Conservation (phyloP, 2,888 invertebrate genomes). For the Tetragonula carbonaria region DNA sequence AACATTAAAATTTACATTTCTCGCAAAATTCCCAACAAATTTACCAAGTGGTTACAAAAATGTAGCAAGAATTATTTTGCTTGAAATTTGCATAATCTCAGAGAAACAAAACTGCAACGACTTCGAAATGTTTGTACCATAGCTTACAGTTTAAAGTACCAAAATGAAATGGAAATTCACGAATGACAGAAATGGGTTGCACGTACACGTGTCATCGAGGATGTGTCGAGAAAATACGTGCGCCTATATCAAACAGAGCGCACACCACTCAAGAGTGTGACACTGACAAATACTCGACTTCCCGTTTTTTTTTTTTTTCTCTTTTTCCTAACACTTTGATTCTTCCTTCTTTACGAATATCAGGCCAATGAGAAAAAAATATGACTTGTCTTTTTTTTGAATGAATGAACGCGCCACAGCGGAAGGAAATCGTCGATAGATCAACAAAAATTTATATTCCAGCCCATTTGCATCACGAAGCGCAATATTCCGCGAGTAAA, state of each 20-base stretch:
- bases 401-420: slow-evolving; percentile 42
- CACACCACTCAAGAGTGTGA: slow-evolving; percentile 53
- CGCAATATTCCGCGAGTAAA: too few species aligned
- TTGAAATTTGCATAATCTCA: too few species aligned
- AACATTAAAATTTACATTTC: neutral
- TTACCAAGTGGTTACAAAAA: neutral
- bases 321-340: slow-evolving; percentile 26
- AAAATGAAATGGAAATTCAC: slow-evolving; percentile 9
- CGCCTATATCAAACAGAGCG: slow-evolving; percentile 43
- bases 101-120: neutral
- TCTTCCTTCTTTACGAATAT: slow-evolving; percentile 50
- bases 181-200: slow-evolving; percentile 35
- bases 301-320: slow-evolving; percentile 53
- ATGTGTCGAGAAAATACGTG: slow-evolving; percentile 45
- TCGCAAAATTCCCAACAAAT: neutral
- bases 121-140: neutral
- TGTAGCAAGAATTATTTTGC: neutral
- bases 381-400: slow-evolving; percentile 35
- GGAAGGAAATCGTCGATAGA: slow-evolving; percentile 2
- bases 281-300: slow-evolving; percentile 65
- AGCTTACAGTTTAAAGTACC: neutral
- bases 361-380: slow-evolving; percentile 40
- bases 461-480: too few species aligned
- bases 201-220: slow-evolving; percentile 45
- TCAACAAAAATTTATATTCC: neutral